Evolutionary conservation across 2,888 invertebrate genomes (phyloP), one percentile per base, ranked within the genome.

Genomic region (Cantharis flavilabris): DNA sequence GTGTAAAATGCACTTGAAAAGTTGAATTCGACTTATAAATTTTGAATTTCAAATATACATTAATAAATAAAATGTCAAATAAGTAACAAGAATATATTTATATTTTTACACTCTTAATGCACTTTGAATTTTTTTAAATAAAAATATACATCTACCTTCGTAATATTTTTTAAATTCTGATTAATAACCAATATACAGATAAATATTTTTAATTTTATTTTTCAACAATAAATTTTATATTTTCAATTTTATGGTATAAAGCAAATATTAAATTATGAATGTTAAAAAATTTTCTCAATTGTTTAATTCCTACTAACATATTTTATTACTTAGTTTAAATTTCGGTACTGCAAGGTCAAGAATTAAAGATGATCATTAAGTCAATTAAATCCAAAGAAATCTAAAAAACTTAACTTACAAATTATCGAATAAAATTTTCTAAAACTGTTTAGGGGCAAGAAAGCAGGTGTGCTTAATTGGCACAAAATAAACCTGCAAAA

Each of bases 71-170:
- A 49, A 49, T 49, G n/a, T n/a, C n/a, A n/a, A 49, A 13, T 67
- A 67, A 23, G 14, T 67, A 67, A 67, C 65, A 67, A 67, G 65
- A 67, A 67, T 67, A 67, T 20, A 67, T 67, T 67, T 67, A 23
- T 23, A 67, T 67, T 67, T 30, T 67, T 67, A n/a, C 65, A 67
- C 65, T 67, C 65, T 26, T 49, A 67, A 67, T 67, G 65, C 65
- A 67, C 65, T 67, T 67, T 67, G n/a, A 26, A 26, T 67, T 67
- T 20, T 26, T 67, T 67, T 67, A 23, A 67, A 23, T 67, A 67
- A 67, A 67, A 67, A 67, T 67, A 67, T 67, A 67, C 65, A 67
- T 67, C 26, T 67, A 26, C 26, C 20, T 23, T 67, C 26, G 26
- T n/a, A 67, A 67, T 23, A 67, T 67, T 67, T 23, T 67, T 67